phyloP scores from a whole-genome alignment of 2,797 vertebrate genomes.

The Mus spretus region DNA sequence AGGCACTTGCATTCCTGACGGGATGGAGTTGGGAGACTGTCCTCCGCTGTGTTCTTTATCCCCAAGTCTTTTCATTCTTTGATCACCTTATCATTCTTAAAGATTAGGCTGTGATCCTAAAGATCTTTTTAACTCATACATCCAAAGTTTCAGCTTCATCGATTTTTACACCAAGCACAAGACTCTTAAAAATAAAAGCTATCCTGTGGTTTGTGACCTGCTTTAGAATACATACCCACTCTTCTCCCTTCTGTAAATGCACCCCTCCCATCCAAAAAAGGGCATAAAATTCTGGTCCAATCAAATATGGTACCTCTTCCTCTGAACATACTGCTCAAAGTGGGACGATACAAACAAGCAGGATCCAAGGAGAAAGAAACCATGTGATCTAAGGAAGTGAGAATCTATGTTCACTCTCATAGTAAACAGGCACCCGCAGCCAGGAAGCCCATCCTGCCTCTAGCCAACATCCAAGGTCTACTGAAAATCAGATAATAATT shows the following conservation, averaged over 20 bases:
- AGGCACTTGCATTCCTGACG: neutral
- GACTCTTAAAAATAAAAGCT: slow-evolving; percentile 41
- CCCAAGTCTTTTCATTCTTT: slow-evolving; percentile 26
- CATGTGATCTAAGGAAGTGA: neutral
- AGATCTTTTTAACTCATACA: slow-evolving; percentile 38
- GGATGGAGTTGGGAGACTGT: neutral
- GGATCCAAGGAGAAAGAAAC: neutral
- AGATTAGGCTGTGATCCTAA: slow-evolving; percentile 36
- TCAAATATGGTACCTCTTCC: neutral
- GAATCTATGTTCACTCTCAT: neutral
- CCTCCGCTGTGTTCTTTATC: slow-evolving; percentile 33
- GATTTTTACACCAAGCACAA: slow-evolving; percentile 40
- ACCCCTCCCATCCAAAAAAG: neutral
- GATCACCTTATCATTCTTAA: slow-evolving; percentile 60
- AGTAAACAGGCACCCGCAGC: neutral
- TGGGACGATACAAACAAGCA: neutral
- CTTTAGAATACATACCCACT: neutral
- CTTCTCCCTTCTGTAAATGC: neutral
- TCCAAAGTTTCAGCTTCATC: slow-evolving; percentile 57
- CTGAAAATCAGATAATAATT: slow-evolving; percentile 17
- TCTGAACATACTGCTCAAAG: neutral
- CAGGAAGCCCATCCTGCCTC: slow-evolving; percentile 8
- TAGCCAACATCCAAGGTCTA: neutral
- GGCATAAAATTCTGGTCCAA: neutral
- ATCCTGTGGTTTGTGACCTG: neutral